phyloP scores from a whole-genome alignment of 2,113 vertebrate genomes.

The Mustelus asterias region DNA sequence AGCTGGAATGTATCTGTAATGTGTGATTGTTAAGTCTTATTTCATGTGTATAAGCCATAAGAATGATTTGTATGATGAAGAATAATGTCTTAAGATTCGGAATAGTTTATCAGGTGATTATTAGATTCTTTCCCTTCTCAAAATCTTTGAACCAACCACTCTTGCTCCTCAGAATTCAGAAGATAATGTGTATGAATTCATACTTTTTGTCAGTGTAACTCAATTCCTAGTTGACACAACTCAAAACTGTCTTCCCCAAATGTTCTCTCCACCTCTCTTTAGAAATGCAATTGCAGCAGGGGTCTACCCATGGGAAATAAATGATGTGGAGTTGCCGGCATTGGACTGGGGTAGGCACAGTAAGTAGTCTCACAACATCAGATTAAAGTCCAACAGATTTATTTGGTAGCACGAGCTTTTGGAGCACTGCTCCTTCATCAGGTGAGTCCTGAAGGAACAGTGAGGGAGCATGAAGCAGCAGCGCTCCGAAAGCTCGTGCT shows the following conservation, averaged over 20 bases:
- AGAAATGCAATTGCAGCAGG: background rate
- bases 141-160: background rate
- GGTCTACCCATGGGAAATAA: background rate
- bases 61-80: slow-evolving; percentile 25
- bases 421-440: too few species aligned
- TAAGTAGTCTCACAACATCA: too few species aligned
- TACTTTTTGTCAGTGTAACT: background rate
- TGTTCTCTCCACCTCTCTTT: background rate
- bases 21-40: background rate
- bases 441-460: too few species aligned
- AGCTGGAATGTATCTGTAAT: slow-evolving; percentile 2
- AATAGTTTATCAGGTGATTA: background rate
- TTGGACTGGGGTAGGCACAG: too few species aligned
- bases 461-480: too few species aligned
- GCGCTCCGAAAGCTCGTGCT: too few species aligned
- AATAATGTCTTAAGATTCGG: background rate
- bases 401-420: too few species aligned
- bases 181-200: background rate
- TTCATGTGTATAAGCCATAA: slow-evolving; percentile 28
- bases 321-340: too few species aligned
- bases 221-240: background rate
- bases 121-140: background rate
- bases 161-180: background rate
- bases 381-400: too few species aligned
- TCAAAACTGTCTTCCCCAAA: background rate